Evolutionary conservation across 2,797 vertebrate species (phyloP).

Genomic region (Myiothlypis chrysogaster): DNA sequence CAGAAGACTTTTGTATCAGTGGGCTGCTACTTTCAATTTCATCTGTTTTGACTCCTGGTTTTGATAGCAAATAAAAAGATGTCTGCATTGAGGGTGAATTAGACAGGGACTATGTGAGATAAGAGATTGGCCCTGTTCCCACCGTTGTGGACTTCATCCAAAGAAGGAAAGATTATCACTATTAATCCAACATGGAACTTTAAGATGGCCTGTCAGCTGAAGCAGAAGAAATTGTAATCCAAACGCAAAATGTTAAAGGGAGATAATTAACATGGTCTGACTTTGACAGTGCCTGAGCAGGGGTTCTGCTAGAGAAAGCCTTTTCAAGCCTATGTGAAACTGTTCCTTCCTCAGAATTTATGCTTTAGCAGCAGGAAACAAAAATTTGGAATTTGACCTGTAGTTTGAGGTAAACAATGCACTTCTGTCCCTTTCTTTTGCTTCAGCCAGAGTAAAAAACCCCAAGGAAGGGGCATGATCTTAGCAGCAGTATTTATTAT

Average conservation of each 20-base stretch:
- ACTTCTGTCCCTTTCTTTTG: neutral
- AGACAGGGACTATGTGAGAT: neutral
- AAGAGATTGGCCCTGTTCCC: neutral
- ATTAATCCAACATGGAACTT: neutral
- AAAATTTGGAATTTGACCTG: neutral
- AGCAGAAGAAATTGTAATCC: neutral
- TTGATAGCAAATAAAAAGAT: constrained; percentile 2
- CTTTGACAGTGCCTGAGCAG: neutral
- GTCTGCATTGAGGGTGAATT: neutral
- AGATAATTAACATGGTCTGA: neutral
- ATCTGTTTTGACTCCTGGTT: neutral
- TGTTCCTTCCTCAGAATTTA: neutral
- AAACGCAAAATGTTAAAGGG: neutral
- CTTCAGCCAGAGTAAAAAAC: neutral
- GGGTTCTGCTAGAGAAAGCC: neutral
- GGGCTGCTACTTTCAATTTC: neutral
- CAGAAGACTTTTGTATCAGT: neutral
- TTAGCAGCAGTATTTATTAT: neutral
- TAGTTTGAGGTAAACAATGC: neutral
- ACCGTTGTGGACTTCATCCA: neutral
- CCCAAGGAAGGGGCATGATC: neutral
- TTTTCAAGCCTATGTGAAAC: neutral
- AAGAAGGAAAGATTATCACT: constrained; percentile 26
- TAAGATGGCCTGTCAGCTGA: neutral
- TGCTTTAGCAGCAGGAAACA: neutral